Evolutionary conservation across 2,113 vertebrate species (phyloP).

Genomic region (Cyphomyrus plagiostoma): DNA sequence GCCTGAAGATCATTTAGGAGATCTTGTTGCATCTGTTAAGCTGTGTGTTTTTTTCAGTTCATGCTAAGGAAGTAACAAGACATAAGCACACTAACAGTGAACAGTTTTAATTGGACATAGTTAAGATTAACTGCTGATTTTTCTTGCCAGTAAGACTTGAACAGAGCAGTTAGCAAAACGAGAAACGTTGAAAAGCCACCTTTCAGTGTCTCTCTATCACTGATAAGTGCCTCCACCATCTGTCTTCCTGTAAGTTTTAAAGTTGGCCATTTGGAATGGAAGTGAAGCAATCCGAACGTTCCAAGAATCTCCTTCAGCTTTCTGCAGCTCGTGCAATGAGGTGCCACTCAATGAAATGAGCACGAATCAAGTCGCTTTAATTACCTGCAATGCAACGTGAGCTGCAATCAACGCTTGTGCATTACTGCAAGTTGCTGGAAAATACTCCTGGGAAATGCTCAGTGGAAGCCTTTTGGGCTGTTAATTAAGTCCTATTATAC

Average conservation of each 20-base stretch:
- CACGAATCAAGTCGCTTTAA: background rate
- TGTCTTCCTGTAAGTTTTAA: background rate
- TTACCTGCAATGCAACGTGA: background rate
- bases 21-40: background rate
- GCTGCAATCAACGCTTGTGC: background rate
- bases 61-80: background rate
- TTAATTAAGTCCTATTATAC: background rate
- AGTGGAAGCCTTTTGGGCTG: background rate
- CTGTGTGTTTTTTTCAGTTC: background rate
- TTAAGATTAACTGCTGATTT: background rate
- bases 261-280: background rate
- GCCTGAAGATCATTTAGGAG: background rate
- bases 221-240: background rate
- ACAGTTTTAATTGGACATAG: background rate
- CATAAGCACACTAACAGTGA: background rate
- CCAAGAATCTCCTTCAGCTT: background rate
- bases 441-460: background rate
- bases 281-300: background rate
- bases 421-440: background rate
- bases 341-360: background rate
- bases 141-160: background rate
- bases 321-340: background rate
- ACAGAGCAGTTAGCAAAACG: background rate
- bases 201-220: background rate
- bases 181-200: background rate